Evolutionary conservation across 2,888 invertebrate species (phyloP), one percentile per base, ranked within the genome.

Genomic region (Morpho helenor): DNA sequence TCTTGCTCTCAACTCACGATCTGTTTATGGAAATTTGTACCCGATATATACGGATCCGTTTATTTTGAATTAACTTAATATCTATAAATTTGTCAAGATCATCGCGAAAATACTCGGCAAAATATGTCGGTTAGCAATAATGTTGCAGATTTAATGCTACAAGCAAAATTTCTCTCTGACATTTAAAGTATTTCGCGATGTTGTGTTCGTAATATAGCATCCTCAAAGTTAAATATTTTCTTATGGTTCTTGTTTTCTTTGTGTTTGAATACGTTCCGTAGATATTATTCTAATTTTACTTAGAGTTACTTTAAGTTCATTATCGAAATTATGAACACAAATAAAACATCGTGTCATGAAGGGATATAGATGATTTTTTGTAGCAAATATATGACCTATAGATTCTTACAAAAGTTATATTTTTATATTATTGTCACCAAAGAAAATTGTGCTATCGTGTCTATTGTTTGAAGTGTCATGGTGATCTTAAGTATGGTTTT

Each of bases 1-100:
- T 78, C 80, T 77, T 75, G 77, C 75, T 74, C 79, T 80, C 76
- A 77, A 80, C 82, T 79, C 81, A 73, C 75, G 77, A 80, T 81
- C 84, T 80, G 79, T 79, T 86, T 86, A 85, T 82, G 88, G 86
- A 82, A 80, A 82, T 81, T 76, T 74, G 75, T 77, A 74, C 76
- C 73, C 73, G 69, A 77, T 79, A 66, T 64, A 67, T 61, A 56
- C 65, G 67, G 64, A 70, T 71, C 70, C 76, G 75, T 82, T 84
- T 79, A 82, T 80, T 79, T 79, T 75, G 71, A 78, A 77, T 74
- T 72, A 70, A 58, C 58, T 53, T 58, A 60, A 76, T 79, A 69
- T 72, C 69, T 66, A 65, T 72, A 72, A 73, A 74, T 73, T 73
- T 68, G 68, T 68, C 69, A 69, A 66, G 67, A 69, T 71, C 70